Percentiles rank a stretch among this genome's conserved stretches.
Evolutionary conservation across 1,140 invertebrate genomes (phyloP).

Genomic region (Drosophila watanabei): DNA sequence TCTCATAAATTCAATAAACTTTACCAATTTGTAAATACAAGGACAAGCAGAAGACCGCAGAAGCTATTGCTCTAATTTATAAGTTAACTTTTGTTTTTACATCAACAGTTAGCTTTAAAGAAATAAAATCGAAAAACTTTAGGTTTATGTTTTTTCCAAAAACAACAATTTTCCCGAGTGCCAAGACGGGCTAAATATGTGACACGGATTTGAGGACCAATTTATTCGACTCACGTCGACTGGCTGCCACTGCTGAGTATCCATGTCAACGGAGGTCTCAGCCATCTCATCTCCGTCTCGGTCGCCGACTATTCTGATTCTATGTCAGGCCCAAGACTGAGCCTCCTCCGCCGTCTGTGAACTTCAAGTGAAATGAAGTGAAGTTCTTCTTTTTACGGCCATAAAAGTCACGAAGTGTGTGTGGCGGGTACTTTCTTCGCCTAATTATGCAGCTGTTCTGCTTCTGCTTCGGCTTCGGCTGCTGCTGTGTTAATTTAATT

Average conservation of each 20-base stretch:
- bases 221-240: slow-evolving; percentile 71
- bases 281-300: slow-evolving; percentile 15
- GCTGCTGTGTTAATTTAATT: slow-evolving; percentile 79
- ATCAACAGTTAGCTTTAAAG: too few relatives aligned
- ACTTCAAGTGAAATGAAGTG: slow-evolving; percentile 66
- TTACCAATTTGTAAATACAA: too few relatives aligned
- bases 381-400: slow-evolving; percentile 61
- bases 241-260: slow-evolving; percentile 14
- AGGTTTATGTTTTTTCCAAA: background rate
- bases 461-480: slow-evolving; percentile 47
- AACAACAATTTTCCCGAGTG: slow-evolving; percentile 6
- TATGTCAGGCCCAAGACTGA: slow-evolving; percentile 52
- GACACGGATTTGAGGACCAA: slow-evolving; percentile 78
- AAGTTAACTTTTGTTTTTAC: too few relatives aligned
- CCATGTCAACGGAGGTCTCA: slow-evolving; percentile 31
- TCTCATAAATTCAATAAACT: too few relatives aligned
- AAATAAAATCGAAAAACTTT: too few relatives aligned
- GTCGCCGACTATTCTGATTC: slow-evolving; percentile 55
- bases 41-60: too few relatives aligned
- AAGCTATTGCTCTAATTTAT: too few relatives aligned
- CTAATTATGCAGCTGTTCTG: slow-evolving; percentile 78
- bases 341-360: slow-evolving; percentile 38
- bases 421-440: slow-evolving; percentile 68
- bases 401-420: slow-evolving; percentile 68
- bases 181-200: slow-evolving; percentile 51